phyloP scores from a whole-genome alignment of 2,113 vertebrate genomes.

The Stigmatopora argus region DNA sequence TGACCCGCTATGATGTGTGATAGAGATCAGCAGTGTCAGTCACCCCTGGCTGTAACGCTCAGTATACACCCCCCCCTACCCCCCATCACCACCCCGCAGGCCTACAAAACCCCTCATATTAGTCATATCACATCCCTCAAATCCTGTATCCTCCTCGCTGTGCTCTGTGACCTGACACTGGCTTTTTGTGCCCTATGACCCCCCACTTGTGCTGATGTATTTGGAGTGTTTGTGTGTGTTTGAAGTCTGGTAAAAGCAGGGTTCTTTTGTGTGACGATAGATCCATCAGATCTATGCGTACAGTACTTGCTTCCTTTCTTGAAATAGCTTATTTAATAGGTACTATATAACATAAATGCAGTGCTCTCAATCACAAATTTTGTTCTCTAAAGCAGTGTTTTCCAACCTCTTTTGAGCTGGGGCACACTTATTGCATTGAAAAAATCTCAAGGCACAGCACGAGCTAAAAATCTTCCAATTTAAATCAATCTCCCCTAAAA shows the following conservation, averaged over 20 bases:
- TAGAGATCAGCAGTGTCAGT: constrained; percentile 72
- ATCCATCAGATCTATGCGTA: constrained; percentile 46
- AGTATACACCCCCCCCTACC: constrained; percentile 1
- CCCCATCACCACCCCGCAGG: constrained; percentile 40
- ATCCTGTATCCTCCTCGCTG: constrained; percentile 59
- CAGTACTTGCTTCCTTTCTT: constrained; percentile 12
- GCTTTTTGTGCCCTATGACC: constrained; percentile 66
- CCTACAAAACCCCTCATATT: constrained; percentile 62
- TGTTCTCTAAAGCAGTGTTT: not conserved
- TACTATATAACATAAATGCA: not conserved
- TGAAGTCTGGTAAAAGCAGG: constrained; percentile 62
- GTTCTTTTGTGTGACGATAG: constrained; percentile 59
- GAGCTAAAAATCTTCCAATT: no score
- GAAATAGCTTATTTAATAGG: not conserved
- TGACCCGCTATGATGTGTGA: constrained; percentile 64
- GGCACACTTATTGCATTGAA: no score
- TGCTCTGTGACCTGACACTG: constrained; percentile 68
- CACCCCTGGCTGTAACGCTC: constrained; percentile 60
- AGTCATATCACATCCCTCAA: constrained; percentile 72
- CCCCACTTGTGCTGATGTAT: constrained; percentile 33
- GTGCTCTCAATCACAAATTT: not conserved
- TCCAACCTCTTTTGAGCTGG: no score
- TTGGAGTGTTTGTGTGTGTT: constrained; percentile 33
- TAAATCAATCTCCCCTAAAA: no score
- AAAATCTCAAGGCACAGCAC: no score